These are phyloP conservation scores for Drosophila pseudotalamancana DNA, from an alignment of 2,888 invertebrate species.

Conservation along the genomic window DNA sequence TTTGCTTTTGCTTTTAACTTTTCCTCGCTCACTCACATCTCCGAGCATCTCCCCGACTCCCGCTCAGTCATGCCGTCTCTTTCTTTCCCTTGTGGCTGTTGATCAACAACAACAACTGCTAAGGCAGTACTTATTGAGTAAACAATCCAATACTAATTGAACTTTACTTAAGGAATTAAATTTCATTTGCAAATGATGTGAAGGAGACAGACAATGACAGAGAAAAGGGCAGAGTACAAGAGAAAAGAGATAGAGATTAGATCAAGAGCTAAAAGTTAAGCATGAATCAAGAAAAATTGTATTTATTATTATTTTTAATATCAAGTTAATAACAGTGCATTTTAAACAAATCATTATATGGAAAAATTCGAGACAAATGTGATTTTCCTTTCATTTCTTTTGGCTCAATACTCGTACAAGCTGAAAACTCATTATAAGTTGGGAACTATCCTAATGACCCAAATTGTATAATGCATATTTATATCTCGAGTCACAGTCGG, in stretches of 20 bases:
- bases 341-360: too few species aligned
- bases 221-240: too few species aligned
- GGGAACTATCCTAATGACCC: not conserved
- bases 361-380: too few species aligned
- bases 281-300: too few species aligned
- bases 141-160: slow-evolving; percentile 3
- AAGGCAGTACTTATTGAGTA: not conserved
- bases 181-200: not conserved
- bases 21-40: slow-evolving; percentile 28
- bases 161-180: slow-evolving; percentile 1
- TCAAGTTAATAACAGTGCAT: too few species aligned
- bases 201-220: too few species aligned
- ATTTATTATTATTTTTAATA: too few species aligned
- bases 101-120: slow-evolving; percentile 11
- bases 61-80: not conserved
- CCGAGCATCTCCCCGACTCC: not conserved
- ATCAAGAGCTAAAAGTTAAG: too few species aligned
- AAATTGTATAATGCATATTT: not conserved
- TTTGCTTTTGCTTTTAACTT: slow-evolving; percentile 33
- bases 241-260: too few species aligned
- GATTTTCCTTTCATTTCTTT: not conserved
- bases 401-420: not conserved
- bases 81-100: not conserved
- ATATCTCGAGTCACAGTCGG: not conserved
- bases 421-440: not conserved